Evolutionary conservation across 2,113 vertebrate genomes (phyloP), one percentile per base, ranked within the genome.

Genomic region (Centropristis striata): DNA sequence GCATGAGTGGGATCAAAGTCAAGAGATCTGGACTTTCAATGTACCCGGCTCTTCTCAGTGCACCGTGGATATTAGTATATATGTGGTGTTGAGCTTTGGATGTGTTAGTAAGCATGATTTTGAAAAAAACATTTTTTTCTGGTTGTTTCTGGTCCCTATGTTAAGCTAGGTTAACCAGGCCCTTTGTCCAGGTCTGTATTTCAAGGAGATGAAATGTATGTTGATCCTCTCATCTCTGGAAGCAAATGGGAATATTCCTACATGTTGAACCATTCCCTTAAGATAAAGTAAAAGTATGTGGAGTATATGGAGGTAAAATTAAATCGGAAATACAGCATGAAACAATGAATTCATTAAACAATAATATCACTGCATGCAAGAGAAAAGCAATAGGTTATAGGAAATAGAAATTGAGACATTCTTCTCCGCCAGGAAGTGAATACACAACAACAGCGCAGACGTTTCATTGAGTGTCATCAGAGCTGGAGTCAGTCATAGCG

Each of bases 401-500:
- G 21, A 61, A 47, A 39, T n/a, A 57, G 12, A 8, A 32, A 14
- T 5, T 16, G 32, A 65, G 49, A 68, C 39, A 15, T 28, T 70
- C 9, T 9, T 12, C 42, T 42, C 49, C 75, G 20, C 58, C 32
- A 71, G 54, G 23, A 80, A 82, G 25, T 67, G 28, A 63, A 72
- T 50, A 70, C 42, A 71, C 14, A 55, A 13, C 42, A 75, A 49
- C 50, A 46, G 53, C 42, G 39, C 37, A 85, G 83, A 76, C 15
- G 39, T 93, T 91, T 92, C 78, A 80, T 46, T 75, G 80, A 61
- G 64, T 92, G 82, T 85, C 85, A 86, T 92, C 87, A 89, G 79
- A 88, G 87, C 55, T 39, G 23, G 44, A 81, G 76, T 85, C 57
- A 76, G 70, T 88, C 75, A 41, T 75, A 49, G 63, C 28, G 20